phyloP scores from a whole-genome alignment of 1,140 invertebrate species.

The Camponotus pennsylvanicus region DNA sequence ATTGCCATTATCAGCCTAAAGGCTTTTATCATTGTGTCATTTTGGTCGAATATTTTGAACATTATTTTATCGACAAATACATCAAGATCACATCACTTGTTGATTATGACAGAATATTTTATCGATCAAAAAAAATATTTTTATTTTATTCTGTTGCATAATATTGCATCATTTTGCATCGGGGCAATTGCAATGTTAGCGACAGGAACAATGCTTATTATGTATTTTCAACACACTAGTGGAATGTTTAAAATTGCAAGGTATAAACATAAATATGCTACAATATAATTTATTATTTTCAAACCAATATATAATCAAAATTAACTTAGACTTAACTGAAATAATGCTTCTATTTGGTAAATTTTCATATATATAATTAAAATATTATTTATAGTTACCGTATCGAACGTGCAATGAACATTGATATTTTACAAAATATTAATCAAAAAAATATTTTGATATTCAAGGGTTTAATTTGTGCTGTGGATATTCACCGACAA shows the following conservation, averaged over 20 bases:
- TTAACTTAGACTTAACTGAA: not conserved
- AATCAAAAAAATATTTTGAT: not conserved
- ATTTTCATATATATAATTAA: slow-evolving; percentile 1
- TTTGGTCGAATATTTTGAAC: not conserved
- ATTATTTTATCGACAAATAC: not conserved
- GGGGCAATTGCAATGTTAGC: not conserved
- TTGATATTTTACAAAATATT: not conserved
- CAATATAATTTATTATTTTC: not conserved
- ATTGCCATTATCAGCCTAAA: not conserved
- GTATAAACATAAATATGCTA: not conserved
- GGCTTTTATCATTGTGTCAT: not conserved
- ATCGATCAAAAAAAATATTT: slow-evolving; percentile 31
- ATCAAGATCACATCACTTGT: not conserved
- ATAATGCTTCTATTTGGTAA: not conserved
- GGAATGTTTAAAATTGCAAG: slow-evolving; percentile 29
- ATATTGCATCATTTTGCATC: not conserved
- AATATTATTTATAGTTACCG: slow-evolving; percentile 34
- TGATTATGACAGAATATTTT: not conserved
- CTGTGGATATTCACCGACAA: slow-evolving; percentile 12
- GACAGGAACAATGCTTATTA: not conserved
- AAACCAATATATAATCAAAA: not conserved
- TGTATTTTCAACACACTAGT: not conserved
- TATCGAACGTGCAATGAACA: slow-evolving; percentile 3
- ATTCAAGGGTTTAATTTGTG: not conserved
- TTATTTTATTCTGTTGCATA: not conserved